Base-by-base conservation (phyloP, 1,140 invertebrate genomes). In the Drosophila saltans region DNA sequence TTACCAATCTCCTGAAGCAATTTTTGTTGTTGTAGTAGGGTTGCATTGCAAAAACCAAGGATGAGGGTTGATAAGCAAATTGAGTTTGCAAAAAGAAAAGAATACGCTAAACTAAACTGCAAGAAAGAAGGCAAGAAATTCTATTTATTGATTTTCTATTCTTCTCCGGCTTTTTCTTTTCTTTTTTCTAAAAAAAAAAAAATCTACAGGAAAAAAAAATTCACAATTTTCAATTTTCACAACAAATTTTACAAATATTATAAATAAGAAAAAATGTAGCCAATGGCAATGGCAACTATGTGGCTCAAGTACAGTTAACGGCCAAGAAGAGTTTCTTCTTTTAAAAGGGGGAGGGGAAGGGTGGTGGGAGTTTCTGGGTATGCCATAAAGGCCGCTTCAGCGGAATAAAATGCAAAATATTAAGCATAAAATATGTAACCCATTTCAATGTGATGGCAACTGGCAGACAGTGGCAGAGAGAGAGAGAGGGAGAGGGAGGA, bases 391-490 rank as follows among this genome's bases (percentile, higher is more conserved):
- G 63, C 70, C 66, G 72, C 67, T 70, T 75, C 72, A 78, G 76
- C 67, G 67, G 70, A 88, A 88, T 88, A 89, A 89, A 84, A 88
- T 90, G 86, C 83, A 86, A 90, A 91, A 91, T 91, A 91, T 91
- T 91, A 91, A 91, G 80, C 84, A 89, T 91, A 91, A 91, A 91
- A 91, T 91, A 91, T 91, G 84, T 91, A 91, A 91, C 89, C 89
- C 90, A 91, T 91, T 91, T 89, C 71, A 68, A 80, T 80, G 71
- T 63, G 66, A 61, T 24, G 45, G 45, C 21, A 52, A 52, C 45
- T 24, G 45, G 45, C 45, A 52, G 45, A 52, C 45, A 52, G 21
- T 7, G 33, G 33, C 6, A 36, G 16, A 30, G 33, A 56, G 3
- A 8, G 16, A 16, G 16, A 55, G 16, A 16, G 45, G 0, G 0